Evolutionary conservation across 2,888 invertebrate species (phyloP), one percentile per base, ranked within the genome.

Genomic region (Trichopoda pennipes): DNA sequence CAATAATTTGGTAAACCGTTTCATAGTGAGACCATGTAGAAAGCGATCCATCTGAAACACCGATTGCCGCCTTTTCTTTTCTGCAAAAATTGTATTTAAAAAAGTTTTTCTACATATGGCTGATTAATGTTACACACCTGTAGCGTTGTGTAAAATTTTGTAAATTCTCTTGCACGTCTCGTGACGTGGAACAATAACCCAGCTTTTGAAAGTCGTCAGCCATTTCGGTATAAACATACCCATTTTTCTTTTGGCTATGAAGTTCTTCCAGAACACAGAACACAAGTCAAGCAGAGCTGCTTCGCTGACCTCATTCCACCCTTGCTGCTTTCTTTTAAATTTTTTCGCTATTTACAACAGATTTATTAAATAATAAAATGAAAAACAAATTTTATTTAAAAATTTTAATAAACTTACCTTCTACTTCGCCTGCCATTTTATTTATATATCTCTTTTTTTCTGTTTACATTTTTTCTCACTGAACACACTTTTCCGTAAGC

Each of bases 181-280:
- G 35, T 35, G 8, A 9, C 1, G 1, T 35, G 9, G 1, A 35
- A 9, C 3, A 10, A 35, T 35, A 35, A 1, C 35, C 35, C 1
- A 6, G 6, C 8, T 35, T 3, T 1, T 35, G 1, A 1, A 8
- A 1, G 1, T 35, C 35, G 1, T 35, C 35, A 1, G 63, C 47
- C 63, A 64, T 64, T 12, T 49, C 49, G 3, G 47, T 32, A 64
- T 64, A 32, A 12, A 64, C 35, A 35, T 51, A 51, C 21, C 35
- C 32, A 10, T 64, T 64, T 51, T 64, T 64, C 12, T 51, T n/a
- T 2, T 35, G 10, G 2, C 64, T 51, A 35, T 51, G 35, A 19
- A 64, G 51, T 1, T 17, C 63, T n/a, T 47, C 28, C 47, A 47
- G 14, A 16, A 35, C 8, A 6, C 47, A 9, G 63, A 47, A 47